Evolutionary conservation across 2,888 invertebrate genomes (phyloP), one percentile per base, ranked within the genome.

Genomic region (Cabera pusaria): DNA sequence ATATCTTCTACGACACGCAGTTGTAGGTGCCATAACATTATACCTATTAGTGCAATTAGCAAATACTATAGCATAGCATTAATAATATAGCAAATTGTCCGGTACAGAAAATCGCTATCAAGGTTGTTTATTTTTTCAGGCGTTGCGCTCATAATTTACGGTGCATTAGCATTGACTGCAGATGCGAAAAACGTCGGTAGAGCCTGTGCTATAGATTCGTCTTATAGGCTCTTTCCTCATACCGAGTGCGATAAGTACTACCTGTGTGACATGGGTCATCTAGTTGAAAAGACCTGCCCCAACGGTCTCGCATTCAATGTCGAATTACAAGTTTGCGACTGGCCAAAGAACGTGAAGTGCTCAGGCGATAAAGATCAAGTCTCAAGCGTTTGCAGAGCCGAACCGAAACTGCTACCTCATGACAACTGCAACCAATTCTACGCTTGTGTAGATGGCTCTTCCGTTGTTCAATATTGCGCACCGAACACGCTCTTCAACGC

Each of bases 241-340:
- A n/a, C n/a, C n/a, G n/a, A n/a, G n/a, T n/a, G n/a, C n/a, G n/a
- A 47, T 20, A 56, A 56, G 3, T 38, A 48, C 18, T 5, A 16
- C 5, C 5, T 1, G 1, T 28, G 40, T 0, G 6, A 6, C n/a
- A n/a, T n/a, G n/a, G 3, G 28, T 34, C 6, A 32, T 28, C 2
- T 11, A 19, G 4, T n/a, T 23, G 1, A 6, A 11, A n/a, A n/a
- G n/a, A n/a, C n/a, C 7, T 41, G 35, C 14, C 35, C 41, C n/a
- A n/a, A 12, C 5, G 31, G 31, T 2, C 21, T 31, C 1, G 1
- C 31, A 6, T 35, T 31, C 14, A 26, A 35, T 12, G 11, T 21
- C 6, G 11, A 25, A 1, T 7, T 11, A 3, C 11, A 24, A 10
- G 5, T 16, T 6, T 39, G 39, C 6, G 44, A 44, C 8, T 44